Evolutionary conservation across 2,888 invertebrate species (phyloP), one percentile per base, ranked within the genome.

Genomic region (Sminthurinus aureus): DNA sequence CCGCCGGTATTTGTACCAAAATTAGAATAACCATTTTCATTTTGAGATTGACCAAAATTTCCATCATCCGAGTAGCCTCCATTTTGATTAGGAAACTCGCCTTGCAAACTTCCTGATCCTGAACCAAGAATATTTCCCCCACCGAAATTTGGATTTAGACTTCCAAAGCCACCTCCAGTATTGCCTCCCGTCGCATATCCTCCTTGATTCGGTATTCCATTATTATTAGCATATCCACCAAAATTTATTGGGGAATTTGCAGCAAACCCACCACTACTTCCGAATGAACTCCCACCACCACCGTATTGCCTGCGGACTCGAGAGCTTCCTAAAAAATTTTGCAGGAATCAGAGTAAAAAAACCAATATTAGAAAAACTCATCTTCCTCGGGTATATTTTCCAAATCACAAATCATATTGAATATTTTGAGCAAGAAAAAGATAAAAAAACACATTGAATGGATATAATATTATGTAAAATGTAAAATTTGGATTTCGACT

Each of bases 281-380:
- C 2, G 8, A 3, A 15, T 20, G 20, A 12, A 2, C 73, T 26
- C 0, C 73, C 73, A 73, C 73, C 26, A 26, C 73, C 73, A 26
- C 26, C 24, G 22, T 4, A 0, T 73, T 80, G 80, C 80, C 80
- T 73, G 9, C 80, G 80, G 73, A 71, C 38, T 22, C 80, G 80
- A 74, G 11, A 52, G 18, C 52, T 73, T 73, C n/a, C n/a, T 67
- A 20, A n/a, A 38, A 38, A 38, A 38, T 4, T 4, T 38, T 38
- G 38, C 6, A 38, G 38, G 38, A 38, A 6, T 38, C 3, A 38
- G 3, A 38, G 38, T 38, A 79, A 24, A 79, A 66, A 38, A 79
- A 79, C 66, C 38, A 12, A 79, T 26, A 18, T 79, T 79, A 79
- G 18, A 38, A 67, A 66, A 79, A 66, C 66, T 64, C 66, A 79